Evolutionary conservation across 2,888 invertebrate genomes (phyloP).

Genomic region (Tholera decimalis): DNA sequence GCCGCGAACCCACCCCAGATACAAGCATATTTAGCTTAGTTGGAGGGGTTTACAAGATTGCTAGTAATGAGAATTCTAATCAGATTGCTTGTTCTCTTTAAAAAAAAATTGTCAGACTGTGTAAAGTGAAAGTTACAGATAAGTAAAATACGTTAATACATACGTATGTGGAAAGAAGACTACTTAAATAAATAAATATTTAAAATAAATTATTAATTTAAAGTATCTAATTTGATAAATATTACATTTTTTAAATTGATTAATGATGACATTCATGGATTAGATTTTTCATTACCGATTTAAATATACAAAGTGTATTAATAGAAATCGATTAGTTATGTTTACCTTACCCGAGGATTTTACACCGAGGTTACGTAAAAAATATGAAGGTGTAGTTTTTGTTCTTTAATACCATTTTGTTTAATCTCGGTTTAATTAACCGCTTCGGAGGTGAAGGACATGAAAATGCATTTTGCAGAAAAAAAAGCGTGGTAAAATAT

Average conservation of each 20-base stretch:
- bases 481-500: background rate
- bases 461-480: slow-evolving; percentile 2
- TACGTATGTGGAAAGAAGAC: background rate
- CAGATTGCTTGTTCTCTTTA: too few species aligned
- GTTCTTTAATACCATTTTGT: background rate
- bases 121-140: too few species aligned
- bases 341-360: slow-evolving; percentile 5
- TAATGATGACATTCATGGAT: slow-evolving; percentile 12
- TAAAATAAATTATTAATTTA: background rate
- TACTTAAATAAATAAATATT: background rate
- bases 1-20: too few species aligned
- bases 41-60: too few species aligned
- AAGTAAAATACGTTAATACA: too few species aligned
- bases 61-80: too few species aligned
- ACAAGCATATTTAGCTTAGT: too few species aligned
- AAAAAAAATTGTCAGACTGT: too few species aligned
- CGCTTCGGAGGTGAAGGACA: slow-evolving; percentile 15
- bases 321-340: slow-evolving; percentile 37
- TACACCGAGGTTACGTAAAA: slow-evolving; percentile 24
- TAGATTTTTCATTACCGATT: slow-evolving; percentile 22
- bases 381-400: slow-evolving; percentile 11
- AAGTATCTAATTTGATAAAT: background rate
- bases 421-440: slow-evolving; percentile 12
- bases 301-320: slow-evolving; percentile 12
- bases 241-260: background rate